A percentile compares a stretch with the other conserved stretches of the same genome.
phyloP scores from a whole-genome alignment of 2,113 vertebrate species.

The Uria aalge region DNA sequence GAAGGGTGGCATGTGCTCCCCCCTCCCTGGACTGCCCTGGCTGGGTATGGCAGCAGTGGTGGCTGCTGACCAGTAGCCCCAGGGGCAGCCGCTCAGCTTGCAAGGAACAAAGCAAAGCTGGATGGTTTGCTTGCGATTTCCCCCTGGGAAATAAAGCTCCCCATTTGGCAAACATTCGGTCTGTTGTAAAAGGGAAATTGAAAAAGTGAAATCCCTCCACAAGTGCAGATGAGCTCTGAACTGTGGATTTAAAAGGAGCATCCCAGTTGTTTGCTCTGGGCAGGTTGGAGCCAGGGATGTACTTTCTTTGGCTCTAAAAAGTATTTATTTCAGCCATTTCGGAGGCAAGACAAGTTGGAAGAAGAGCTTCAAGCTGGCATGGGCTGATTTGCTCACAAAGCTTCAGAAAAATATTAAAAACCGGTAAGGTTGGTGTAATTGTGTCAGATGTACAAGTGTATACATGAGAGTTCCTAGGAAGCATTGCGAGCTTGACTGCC shows the following conservation, averaged over 20 bases:
- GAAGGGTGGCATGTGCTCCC: background rate
- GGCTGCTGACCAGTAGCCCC: background rate
- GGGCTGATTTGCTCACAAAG: background rate
- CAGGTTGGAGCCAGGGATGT: background rate
- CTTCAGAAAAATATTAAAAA: background rate
- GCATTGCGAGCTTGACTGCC: background rate
- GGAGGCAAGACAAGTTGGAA: background rate
- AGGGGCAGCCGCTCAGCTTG: background rate
- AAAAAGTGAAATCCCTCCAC: background rate
- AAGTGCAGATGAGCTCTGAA: background rate
- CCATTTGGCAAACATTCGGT: background rate
- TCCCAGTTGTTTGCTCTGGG: background rate
- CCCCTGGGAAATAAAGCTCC: background rate
- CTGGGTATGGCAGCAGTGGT: background rate
- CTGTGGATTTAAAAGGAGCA: background rate
- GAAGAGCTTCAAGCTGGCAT: background rate
- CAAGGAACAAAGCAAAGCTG: background rate
- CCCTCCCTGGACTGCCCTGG: background rate
- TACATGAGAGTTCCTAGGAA: background rate
- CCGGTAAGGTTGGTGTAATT: rapidly evolving
- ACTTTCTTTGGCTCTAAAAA: background rate
- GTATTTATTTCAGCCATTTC: background rate
- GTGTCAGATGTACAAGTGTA: background rate
- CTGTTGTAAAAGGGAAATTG: background rate
- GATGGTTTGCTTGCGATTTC: background rate